phyloP scores from a whole-genome alignment of 1,140 invertebrate species.

The Drosophila lacertosa region DNA sequence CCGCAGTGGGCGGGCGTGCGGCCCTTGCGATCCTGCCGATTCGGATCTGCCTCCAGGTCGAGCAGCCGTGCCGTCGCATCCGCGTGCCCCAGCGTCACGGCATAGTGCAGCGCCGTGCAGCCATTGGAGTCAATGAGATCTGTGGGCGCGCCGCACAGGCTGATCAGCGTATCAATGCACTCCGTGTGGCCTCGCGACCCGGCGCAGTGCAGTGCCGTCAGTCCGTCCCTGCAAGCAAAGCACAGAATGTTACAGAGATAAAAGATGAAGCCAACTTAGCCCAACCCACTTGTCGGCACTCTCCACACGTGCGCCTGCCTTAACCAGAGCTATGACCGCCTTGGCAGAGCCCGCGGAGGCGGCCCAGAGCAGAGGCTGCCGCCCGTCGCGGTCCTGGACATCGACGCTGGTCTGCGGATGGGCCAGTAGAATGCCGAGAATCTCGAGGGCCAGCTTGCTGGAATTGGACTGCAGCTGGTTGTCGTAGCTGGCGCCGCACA shows the following conservation, averaged over 20 bases:
- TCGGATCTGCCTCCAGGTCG: slow-evolving; percentile 94
- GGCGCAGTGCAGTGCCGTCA: slow-evolving; percentile 97
- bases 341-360: slow-evolving; percentile 97
- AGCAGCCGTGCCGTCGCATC: slow-evolving; percentile 96
- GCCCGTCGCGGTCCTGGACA: slow-evolving; percentile 94
- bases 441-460: slow-evolving; percentile 88
- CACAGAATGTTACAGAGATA: neutral
- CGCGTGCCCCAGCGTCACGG: slow-evolving; percentile 96
- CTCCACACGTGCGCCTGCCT: slow-evolving; percentile 92
- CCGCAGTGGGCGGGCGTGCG: slow-evolving; percentile 92
- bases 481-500: slow-evolving; percentile 92
- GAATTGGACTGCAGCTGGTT: slow-evolving; percentile 85
- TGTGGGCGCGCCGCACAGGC: slow-evolving; percentile 93
- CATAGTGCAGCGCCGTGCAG: slow-evolving; percentile 98
- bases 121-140: slow-evolving; percentile 95
- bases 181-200: slow-evolving; percentile 97
- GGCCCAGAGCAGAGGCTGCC: slow-evolving; percentile 97
- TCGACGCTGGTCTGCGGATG: slow-evolving; percentile 91
- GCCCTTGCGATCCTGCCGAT: slow-evolving; percentile 96
- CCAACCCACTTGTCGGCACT: slow-evolving; percentile 89
- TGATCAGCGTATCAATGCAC: slow-evolving; percentile 95
- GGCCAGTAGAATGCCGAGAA: slow-evolving; percentile 92
- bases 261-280: neutral
- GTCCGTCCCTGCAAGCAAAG: slow-evolving; percentile 87
- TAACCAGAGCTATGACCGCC: slow-evolving; percentile 93